Base-by-base conservation (phyloP, 1,140 invertebrate genomes). In the Hypothenemus hampei region DNA sequence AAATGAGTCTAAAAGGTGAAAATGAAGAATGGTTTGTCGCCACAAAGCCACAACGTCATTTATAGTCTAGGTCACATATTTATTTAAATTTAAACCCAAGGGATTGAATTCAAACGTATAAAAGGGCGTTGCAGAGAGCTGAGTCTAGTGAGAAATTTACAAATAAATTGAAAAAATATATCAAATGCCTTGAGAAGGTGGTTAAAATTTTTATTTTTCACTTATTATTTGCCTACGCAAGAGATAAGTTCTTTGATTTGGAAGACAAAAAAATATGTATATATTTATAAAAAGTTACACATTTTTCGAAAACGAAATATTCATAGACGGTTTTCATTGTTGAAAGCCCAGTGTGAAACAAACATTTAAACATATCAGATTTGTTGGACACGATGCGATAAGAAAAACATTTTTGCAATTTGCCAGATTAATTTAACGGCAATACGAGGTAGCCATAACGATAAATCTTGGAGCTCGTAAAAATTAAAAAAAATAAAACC, bases 401-500 rank as follows among this genome's bases (percentile, higher is more conserved):
- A n/a, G n/a, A n/a, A n/a, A n/a, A n/a, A n/a, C n/a, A n/a, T n/a
- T n/a, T n/a, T n/a, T n/a, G n/a, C n/a, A n/a, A n/a, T n/a, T n/a
- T n/a, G n/a, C n/a, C n/a, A n/a, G n/a, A n/a, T n/a, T n/a, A n/a
- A n/a, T n/a, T n/a, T n/a, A n/a, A n/a, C n/a, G n/a, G n/a, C n/a
- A n/a, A n/a, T n/a, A n/a, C n/a, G n/a, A n/a, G n/a, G n/a, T n/a
- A n/a, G n/a, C n/a, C n/a, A n/a, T n/a, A n/a, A n/a, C n/a, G n/a
- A n/a, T n/a, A n/a, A n/a, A n/a, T n/a, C n/a, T n/a, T n/a, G n/a
- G n/a, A n/a, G n/a, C n/a, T n/a, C n/a, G n/a, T n/a, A n/a, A 45
- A 16, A 15, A 18, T 45, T 45, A 33, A 49, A 22, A 11, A 49
- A 36, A 33, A 22, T 49, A 24, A 49, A 49, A 49, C 39, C 47